Evolutionary conservation across 2,888 invertebrate species (phyloP), one percentile per base, ranked within the genome.

Genomic region (Acholoe squamosa): DNA sequence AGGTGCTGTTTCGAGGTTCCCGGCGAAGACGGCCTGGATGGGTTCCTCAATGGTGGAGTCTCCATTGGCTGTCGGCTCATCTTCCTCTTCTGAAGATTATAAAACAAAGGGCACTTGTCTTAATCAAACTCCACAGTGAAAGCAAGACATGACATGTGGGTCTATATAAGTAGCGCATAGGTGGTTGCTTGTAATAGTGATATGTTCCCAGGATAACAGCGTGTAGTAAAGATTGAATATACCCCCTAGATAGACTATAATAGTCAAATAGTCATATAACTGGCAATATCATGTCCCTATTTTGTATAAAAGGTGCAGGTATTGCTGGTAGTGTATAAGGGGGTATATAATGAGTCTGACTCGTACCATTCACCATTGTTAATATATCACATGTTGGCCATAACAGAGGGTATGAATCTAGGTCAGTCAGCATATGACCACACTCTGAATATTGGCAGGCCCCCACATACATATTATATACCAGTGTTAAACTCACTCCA

Each of bases 1-100:
- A 19, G 86, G 86, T 12, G 86, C 52, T 16, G 86, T 86, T 54
- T 86, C 86, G 16, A 86, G 86, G 19, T 86, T 86, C 14, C 54
- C 86, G 0, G 31, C 25, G 28, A 54, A 86, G 52, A 31, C 54
- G 16, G 33, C 31, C 25, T 86, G 54, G 25, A 86, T 56, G 12
- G 86, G 86, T 16, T 52, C 54, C 54, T 86, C 86, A 77, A 77
- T 19, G 16, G 77, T 19, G 5, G 61, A 61, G 76, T 31, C 76
- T 43, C 43, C 80, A 43, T 80, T 80, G 33, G 5, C 34, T 43
- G 12, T 34, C 16, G 80, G 80, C 10, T 33, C 34, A 19, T 80
- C 80, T 80, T 76, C 76, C 31, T 22, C 25, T n/a, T n/a, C n/a
- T n/a, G 61, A 22, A 61, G 43, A 10, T 43, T 7, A 43, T 43